Evolutionary conservation across 2,797 vertebrate species (phyloP), one percentile per base, ranked within the genome.

Genomic region (Cygnus olor): DNA sequence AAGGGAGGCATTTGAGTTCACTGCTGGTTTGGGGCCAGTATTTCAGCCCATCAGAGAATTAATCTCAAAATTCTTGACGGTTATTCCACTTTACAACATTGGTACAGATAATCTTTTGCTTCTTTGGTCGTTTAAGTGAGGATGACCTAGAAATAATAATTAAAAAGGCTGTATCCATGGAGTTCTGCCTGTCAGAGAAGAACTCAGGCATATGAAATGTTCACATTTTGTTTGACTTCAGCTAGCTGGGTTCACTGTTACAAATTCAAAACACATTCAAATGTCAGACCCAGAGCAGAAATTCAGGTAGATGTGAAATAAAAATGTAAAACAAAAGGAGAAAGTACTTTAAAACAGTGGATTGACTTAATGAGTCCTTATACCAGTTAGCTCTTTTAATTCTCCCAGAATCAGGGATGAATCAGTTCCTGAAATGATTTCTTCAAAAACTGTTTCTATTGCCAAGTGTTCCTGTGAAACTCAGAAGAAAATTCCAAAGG

Each of bases 61-160:
- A 61, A 36, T 47, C 45, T 94, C 30, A 45, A 51, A 80, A 90
- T 53, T 34, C 56, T 28, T 38, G 84, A 68, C 53, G 91, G 45
- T 71, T 96, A 94, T 94, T 96, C 57, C 61, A 85, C 85, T 96
- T 94, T 72, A 80, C 63, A 81, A 73, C 28, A 36, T n/a, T 53
- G 60, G 32, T 87, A 76, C 60, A 91, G 76, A 86, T 93, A 93
- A 95, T 87, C 49, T 94, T 96, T 95, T 78, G 56, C 89, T 96
- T 94, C 94, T 94, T 85, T 77, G 47, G 70, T 94, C 85, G 61
- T 96, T 96, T 90, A 90, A 90, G 40, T 85, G 78, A 94, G 80
- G 28, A 77, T 57, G 68, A 87, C 94, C 56, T 94, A 94, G 73
- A 97, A 96, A 95, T 81, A 92, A 80, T 88, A 95, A 96, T 90